phyloP scores from a whole-genome alignment of 2,113 vertebrate genomes.

The Apteryx mantelli region DNA sequence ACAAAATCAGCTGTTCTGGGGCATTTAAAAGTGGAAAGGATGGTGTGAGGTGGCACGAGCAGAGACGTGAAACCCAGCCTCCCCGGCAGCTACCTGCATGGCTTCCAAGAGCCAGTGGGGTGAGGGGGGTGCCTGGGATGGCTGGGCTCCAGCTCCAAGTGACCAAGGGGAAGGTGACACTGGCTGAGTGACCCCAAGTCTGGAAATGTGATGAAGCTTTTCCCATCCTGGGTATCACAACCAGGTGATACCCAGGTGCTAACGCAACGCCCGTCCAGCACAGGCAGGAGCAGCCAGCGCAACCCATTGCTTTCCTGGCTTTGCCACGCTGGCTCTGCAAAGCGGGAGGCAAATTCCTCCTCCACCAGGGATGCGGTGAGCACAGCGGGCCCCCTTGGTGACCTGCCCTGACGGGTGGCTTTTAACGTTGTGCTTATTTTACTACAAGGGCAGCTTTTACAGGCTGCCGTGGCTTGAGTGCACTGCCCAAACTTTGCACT shows the following conservation, averaged over 20 bases:
- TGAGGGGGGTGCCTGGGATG: not conserved
- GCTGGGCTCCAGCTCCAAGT: not conserved
- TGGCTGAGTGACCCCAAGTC: not conserved
- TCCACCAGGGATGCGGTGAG: not conserved
- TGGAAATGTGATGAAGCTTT: not conserved
- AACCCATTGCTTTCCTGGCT: not conserved
- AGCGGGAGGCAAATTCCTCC: not conserved
- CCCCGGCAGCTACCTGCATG: too few relatives aligned
- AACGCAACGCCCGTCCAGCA: accelerated
- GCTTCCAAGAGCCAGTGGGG: too few relatives aligned
- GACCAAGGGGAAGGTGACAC: not conserved
- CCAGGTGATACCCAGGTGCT: not conserved
- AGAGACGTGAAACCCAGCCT: accelerated
- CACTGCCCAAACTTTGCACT: accelerated
- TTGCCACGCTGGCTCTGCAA: accelerated
- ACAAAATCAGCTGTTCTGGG: not conserved
- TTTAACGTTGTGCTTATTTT: too few relatives aligned
- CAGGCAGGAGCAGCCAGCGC: accelerated
- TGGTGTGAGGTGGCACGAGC: accelerated
- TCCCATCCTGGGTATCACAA: not conserved
- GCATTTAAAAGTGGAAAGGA: not conserved
- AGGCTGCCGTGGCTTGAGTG: not conserved
- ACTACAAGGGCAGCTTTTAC: accelerated
- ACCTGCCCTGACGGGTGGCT: too few relatives aligned
- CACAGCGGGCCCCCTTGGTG: too few relatives aligned